Conservation (phyloP, 2,113 vertebrate genomes). For the Platycercus adscitus region DNA sequence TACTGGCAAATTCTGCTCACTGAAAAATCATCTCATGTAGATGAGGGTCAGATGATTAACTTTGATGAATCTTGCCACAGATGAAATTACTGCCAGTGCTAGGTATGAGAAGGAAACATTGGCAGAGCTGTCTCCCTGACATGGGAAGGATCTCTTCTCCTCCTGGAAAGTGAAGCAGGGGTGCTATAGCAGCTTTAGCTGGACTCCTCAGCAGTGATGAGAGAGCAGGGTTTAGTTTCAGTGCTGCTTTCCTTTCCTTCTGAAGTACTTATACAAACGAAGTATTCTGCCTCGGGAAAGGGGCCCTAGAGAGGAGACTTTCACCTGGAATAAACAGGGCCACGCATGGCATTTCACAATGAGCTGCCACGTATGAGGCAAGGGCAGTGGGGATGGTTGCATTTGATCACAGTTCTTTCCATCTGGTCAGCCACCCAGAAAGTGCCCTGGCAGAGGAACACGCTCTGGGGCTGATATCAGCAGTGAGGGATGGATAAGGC, state of each 20-base stretch:
- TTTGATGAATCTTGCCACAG: slow-evolving; percentile 63
- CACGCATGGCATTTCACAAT: not conserved
- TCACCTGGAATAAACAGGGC: not conserved
- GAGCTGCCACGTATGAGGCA: not conserved
- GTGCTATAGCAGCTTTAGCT: slow-evolving; percentile 1
- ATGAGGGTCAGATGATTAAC: slow-evolving; percentile 70
- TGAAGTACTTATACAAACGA: not conserved
- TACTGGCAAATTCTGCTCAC: slow-evolving; percentile 54
- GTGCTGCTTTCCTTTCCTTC: not conserved
- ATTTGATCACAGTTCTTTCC: not conserved
- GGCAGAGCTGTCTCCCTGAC: slow-evolving; percentile 36
- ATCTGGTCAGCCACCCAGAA: not conserved
- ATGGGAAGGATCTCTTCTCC: slow-evolving; percentile 27
- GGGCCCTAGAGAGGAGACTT: not conserved
- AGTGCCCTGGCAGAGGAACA: not conserved
- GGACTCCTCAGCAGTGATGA: not conserved
- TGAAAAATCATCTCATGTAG: slow-evolving; percentile 61
- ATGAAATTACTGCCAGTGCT: slow-evolving; percentile 57
- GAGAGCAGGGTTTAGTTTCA: not conserved
- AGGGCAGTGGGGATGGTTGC: not conserved
- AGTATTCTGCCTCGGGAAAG: not conserved
- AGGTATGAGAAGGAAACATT: slow-evolving; percentile 61
- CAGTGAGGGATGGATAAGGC: not conserved
- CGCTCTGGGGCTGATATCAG: not conserved
- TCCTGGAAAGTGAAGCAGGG: slow-evolving; percentile 28